These are phyloP conservation scores for Corydoras sp. DNA, from an alignment of 2,113 vertebrate species.

Conservation along the genomic window DNA sequence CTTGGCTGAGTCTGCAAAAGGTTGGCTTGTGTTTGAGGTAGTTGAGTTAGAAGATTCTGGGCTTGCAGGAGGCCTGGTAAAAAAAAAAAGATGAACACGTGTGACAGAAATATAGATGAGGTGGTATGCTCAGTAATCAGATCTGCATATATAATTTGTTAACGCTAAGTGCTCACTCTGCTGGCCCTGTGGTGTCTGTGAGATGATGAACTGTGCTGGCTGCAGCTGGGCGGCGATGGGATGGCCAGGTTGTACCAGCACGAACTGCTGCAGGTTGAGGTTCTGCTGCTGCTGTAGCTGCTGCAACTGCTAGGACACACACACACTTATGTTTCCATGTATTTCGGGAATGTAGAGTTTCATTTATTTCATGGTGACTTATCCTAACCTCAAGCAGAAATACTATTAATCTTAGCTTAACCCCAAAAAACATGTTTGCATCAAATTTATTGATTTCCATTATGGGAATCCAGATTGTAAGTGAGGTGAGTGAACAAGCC, in stretches of 20 bases:
- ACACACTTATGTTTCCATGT: background rate
- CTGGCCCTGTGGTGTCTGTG: conserved; percentile 90
- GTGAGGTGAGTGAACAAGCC: too few species aligned
- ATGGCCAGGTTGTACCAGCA: conserved; percentile 88
- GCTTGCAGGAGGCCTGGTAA: conserved; percentile 88
- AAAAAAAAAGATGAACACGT: background rate
- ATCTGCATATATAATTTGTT: too few species aligned
- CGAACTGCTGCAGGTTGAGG: conserved; percentile 94
- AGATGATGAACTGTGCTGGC: conserved; percentile 96
- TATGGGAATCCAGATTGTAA: too few species aligned
- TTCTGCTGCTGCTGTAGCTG: conserved; percentile 94
- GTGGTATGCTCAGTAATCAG: too few species aligned
- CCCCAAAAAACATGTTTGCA: too few species aligned
- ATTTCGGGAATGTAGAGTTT: too few species aligned
- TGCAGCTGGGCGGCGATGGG: conserved; percentile 84
- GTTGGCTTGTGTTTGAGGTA: conserved; percentile 99
- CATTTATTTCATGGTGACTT: too few species aligned
- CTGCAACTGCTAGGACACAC: conserved; percentile 73
- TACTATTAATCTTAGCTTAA: too few species aligned
- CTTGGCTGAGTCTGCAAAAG: conserved; percentile 97
- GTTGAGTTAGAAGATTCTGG: conserved; percentile 96
- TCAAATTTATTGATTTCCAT: too few species aligned
- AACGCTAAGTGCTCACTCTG: conserved; percentile 70
- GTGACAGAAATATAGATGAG: background rate
- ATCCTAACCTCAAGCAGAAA: too few species aligned